Evolutionary conservation across 2,888 invertebrate species (phyloP).

Genomic region (Stenurella melanura): DNA sequence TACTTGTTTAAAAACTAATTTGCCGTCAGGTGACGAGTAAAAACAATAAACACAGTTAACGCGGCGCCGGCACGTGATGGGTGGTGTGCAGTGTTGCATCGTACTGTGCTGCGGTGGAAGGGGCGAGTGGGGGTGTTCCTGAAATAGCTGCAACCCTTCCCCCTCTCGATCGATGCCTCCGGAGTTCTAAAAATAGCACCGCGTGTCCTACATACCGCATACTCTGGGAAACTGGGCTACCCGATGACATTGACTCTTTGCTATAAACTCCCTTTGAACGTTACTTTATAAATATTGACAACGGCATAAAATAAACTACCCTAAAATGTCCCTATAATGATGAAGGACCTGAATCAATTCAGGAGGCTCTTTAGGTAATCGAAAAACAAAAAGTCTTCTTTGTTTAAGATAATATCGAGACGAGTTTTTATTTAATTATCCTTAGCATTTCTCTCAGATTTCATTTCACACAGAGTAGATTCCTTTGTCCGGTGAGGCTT

Average conservation of each 20-base stretch:
- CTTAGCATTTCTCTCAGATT: background rate
- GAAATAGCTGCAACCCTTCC: conserved; percentile 71
- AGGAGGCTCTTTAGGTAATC: background rate
- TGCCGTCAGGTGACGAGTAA: background rate
- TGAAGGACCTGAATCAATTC: background rate
- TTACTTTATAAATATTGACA: conserved; percentile 37
- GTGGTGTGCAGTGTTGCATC: conserved; percentile 50
- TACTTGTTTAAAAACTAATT: background rate
- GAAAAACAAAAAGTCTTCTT: background rate
- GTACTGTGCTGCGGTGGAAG: conserved; percentile 46
- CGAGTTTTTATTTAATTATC: conserved; percentile 6
- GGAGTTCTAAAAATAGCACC: conserved; percentile 71
- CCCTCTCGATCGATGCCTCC: conserved; percentile 71
- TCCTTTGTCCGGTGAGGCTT: background rate
- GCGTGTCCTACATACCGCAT: conserved; percentile 68
- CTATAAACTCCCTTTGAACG: conserved; percentile 30
- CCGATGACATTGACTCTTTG: conserved; percentile 67
- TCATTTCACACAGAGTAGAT: background rate
- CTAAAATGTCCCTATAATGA: conserved; percentile 28
- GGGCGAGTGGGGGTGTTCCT: conserved; percentile 64
- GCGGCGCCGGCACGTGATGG: conserved; percentile 42
- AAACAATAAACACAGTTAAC: conserved; percentile 32
- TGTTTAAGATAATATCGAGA: background rate
- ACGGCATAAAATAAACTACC: conserved; percentile 22
- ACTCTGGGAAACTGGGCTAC: conserved; percentile 67